Evolutionary conservation across 2,797 vertebrate species (phyloP).

Genomic region (Leptodactylus fallax): DNA sequence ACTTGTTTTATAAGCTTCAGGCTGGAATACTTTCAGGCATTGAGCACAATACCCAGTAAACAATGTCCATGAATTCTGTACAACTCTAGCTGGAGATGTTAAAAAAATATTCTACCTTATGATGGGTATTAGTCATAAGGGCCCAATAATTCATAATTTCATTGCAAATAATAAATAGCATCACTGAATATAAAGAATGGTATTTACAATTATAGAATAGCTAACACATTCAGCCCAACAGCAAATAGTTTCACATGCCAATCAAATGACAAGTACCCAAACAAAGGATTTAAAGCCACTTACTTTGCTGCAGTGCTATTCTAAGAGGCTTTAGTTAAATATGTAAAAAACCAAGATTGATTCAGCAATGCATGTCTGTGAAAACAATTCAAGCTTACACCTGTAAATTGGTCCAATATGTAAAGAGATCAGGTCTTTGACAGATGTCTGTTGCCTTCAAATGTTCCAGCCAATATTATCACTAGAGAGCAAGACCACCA

Average conservation of each 20-base stretch:
- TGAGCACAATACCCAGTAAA: slow-evolving; percentile 21
- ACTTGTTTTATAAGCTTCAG: slow-evolving; percentile 20
- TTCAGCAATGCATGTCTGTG: slow-evolving; percentile 34
- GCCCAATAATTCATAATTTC: slow-evolving; percentile 6
- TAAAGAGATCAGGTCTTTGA: slow-evolving; percentile 56
- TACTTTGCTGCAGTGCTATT: slow-evolving; percentile 28
- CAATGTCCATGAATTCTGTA: not conserved
- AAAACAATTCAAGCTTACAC: slow-evolving; percentile 56
- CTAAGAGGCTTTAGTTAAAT: not conserved
- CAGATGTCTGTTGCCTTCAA: slow-evolving; percentile 46
- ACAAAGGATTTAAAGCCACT: slow-evolving; percentile 63
- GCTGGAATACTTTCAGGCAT: slow-evolving; percentile 3
- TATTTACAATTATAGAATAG: slow-evolving; percentile 26
- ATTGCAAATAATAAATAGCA: slow-evolving; percentile 15
- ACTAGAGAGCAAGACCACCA: slow-evolving; percentile 61
- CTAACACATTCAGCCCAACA: not conserved
- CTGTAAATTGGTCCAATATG: slow-evolving; percentile 9
- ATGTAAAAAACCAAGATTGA: slow-evolving; percentile 44
- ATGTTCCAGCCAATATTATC: slow-evolving; percentile 51
- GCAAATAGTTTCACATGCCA: slow-evolving; percentile 57
- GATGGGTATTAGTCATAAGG: not conserved
- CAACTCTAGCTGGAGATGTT: not conserved
- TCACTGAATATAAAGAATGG: slow-evolving; percentile 1
- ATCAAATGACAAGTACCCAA: slow-evolving; percentile 56
- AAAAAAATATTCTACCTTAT: not conserved